A percentile compares a stretch with the other conserved stretches of the same genome.
phyloP scores from a whole-genome alignment of 1,140 invertebrate genomes.

The Phocides pigmalion region DNA sequence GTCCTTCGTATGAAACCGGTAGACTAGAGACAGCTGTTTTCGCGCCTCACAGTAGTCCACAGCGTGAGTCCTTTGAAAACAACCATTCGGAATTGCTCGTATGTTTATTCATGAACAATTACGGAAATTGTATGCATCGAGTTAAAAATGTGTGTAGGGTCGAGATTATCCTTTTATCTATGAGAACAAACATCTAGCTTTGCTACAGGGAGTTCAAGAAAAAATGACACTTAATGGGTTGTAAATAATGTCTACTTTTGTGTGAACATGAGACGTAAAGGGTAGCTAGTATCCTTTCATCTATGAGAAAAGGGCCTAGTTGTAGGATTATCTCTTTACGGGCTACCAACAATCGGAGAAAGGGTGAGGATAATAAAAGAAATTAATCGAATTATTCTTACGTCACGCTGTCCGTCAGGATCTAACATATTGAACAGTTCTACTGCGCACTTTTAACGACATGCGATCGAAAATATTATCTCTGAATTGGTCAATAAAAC shows the following conservation, averaged over 20 bases:
- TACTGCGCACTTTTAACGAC: constrained; percentile 38
- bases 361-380: constrained; percentile 46
- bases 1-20: constrained; percentile 53
- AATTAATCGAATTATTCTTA: constrained; percentile 59
- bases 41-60: not conserved
- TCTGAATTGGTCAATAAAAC: too few relatives aligned
- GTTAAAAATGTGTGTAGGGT: constrained; percentile 3
- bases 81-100: not conserved
- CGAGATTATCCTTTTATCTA: constrained; percentile 30
- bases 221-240: constrained; percentile 3
- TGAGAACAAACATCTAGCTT: constrained; percentile 26
- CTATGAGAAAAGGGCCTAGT: constrained; percentile 61
- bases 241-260: not conserved
- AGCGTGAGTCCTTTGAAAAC: constrained; percentile 16
- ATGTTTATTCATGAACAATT: constrained; percentile 9
- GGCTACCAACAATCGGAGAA: constrained; percentile 44
- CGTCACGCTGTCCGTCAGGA: constrained; percentile 40
- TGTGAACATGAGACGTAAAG: constrained; percentile 6
- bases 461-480: not conserved
- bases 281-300: constrained; percentile 40
- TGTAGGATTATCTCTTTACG: constrained; percentile 55
- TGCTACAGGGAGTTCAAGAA: not conserved
- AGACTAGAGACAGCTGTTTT: constrained; percentile 57
- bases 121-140: constrained; percentile 1
- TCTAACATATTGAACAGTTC: constrained; percentile 34